Evolutionary conservation across 2,888 invertebrate genomes (phyloP).

Genomic region (Creontiades dilutus): DNA sequence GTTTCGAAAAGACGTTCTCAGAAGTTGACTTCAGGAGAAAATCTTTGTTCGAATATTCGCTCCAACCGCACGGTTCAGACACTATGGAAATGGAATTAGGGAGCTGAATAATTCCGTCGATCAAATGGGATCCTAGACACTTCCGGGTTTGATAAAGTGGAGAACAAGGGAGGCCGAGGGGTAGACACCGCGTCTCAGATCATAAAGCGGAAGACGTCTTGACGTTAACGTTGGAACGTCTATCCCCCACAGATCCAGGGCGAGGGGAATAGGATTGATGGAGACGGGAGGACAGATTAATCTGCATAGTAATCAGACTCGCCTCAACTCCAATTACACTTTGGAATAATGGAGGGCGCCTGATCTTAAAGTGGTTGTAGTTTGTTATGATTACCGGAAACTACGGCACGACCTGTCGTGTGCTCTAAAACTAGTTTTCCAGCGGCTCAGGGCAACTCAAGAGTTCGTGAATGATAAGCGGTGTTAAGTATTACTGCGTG

Average conservation of each 20-base stretch:
- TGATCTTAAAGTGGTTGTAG: not conserved
- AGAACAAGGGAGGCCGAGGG: not conserved
- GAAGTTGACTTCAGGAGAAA: too few species aligned
- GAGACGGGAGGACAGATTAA: constrained; percentile 40
- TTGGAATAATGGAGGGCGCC: constrained; percentile 30
- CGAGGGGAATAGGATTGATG: constrained; percentile 30
- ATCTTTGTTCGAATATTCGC: too few species aligned
- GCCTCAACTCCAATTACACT: constrained; percentile 56
- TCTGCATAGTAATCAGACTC: constrained; percentile 63
- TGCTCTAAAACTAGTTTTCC: not conserved
- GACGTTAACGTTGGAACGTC: constrained; percentile 40
- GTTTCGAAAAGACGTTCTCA: too few species aligned
- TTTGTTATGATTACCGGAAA: constrained; percentile 48
- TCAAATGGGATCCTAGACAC: not conserved
- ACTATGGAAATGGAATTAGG: not conserved
- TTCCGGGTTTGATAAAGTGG: not conserved
- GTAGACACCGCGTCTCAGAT: not conserved
- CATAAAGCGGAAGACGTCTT: constrained; percentile 10
- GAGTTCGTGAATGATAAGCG: not conserved
- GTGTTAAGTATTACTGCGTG: too few species aligned
- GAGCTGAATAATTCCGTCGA: constrained; percentile 4
- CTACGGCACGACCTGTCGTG: not conserved
- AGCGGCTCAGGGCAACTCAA: not conserved
- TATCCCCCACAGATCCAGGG: not conserved
- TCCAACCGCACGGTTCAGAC: not conserved